Conservation (phyloP, 2,888 invertebrate genomes). For the Hirtodrosophila alboralis region DNA sequence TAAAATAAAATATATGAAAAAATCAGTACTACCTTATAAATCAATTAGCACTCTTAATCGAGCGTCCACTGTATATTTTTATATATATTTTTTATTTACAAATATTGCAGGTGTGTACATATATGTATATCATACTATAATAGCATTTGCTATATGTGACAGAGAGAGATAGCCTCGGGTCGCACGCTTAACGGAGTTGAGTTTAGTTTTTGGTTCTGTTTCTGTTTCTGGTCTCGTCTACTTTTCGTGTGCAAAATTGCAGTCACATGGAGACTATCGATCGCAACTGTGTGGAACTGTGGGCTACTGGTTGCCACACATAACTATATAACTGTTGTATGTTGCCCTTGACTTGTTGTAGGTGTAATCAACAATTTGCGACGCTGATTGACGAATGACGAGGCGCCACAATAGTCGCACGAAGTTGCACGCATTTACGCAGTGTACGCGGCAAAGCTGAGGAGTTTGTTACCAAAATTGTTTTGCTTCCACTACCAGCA, state of each 20-base stretch:
- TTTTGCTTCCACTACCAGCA: too few relatives aligned
- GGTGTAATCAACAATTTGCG: slow-evolving; percentile 79
- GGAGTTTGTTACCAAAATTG: background rate
- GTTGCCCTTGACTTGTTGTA: slow-evolving; percentile 71
- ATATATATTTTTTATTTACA: too few relatives aligned
- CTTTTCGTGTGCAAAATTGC: slow-evolving; percentile 75
- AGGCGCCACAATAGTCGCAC: slow-evolving; percentile 20
- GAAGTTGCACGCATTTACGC: slow-evolving; percentile 46
- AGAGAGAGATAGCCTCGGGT: slow-evolving; percentile 54
- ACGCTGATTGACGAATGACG: slow-evolving; percentile 75
- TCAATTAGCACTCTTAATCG: too few relatives aligned
- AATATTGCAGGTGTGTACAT: too few relatives aligned
- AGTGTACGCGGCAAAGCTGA: slow-evolving; percentile 5
- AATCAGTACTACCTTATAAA: too few relatives aligned
- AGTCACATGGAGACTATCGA: slow-evolving; percentile 59
- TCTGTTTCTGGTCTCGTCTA: slow-evolving; percentile 56
- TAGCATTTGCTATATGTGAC: slow-evolving; percentile 43
- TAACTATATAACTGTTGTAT: slow-evolving; percentile 32
- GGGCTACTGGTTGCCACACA: slow-evolving; percentile 38
- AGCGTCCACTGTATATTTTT: too few relatives aligned
- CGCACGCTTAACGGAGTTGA: slow-evolving; percentile 40
- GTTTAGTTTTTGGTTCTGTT: slow-evolving; percentile 19
- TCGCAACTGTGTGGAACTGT: slow-evolving; percentile 27
- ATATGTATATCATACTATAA: slow-evolving; percentile 11
- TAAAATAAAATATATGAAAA: too few relatives aligned